A percentile compares a stretch with the other conserved stretches of the same genome.
phyloP scores from a whole-genome alignment of 2,113 vertebrate genomes.

The Rhea americana region DNA sequence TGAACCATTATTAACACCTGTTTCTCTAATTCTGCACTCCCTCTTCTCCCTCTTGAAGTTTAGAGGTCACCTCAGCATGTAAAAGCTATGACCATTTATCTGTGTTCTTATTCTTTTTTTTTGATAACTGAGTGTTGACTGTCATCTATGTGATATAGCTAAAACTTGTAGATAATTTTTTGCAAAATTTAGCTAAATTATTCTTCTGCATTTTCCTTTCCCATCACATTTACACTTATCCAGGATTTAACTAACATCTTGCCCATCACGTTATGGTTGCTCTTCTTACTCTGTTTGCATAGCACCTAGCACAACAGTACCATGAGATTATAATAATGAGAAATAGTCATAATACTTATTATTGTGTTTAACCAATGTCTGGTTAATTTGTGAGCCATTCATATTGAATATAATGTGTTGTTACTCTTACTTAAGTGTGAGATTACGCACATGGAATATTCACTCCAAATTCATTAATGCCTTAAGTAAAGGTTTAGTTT shows the following conservation, averaged over 20 bases:
- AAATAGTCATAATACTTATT: slow-evolving; percentile 33
- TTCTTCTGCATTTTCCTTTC: background rate
- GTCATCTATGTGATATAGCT: background rate
- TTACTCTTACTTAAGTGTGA: background rate
- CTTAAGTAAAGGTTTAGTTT: slow-evolving; percentile 33
- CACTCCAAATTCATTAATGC: slow-evolving; percentile 6
- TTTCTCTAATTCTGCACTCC: background rate
- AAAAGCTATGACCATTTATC: background rate
- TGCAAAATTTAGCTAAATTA: background rate
- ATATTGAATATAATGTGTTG: background rate
- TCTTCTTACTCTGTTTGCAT: slow-evolving; percentile 18
- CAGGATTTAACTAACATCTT: slow-evolving; percentile 15
- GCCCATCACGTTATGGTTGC: slow-evolving; percentile 13
- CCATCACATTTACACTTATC: background rate
- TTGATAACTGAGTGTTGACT: background rate
- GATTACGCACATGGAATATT: background rate
- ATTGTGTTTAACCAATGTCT: slow-evolving; percentile 19
- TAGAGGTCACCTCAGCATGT: background rate
- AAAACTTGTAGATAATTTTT: background rate
- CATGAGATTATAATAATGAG: slow-evolving; percentile 49
- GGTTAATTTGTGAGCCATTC: slow-evolving; percentile 17
- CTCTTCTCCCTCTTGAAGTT: background rate
- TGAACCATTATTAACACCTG: background rate
- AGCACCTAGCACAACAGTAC: slow-evolving; percentile 27
- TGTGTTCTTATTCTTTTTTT: slow-evolving; percentile 18